A percentile compares a stretch with the other conserved stretches of the same genome.
phyloP scores from a whole-genome alignment of 2,113 vertebrate species.

The Malurus elegans region DNA sequence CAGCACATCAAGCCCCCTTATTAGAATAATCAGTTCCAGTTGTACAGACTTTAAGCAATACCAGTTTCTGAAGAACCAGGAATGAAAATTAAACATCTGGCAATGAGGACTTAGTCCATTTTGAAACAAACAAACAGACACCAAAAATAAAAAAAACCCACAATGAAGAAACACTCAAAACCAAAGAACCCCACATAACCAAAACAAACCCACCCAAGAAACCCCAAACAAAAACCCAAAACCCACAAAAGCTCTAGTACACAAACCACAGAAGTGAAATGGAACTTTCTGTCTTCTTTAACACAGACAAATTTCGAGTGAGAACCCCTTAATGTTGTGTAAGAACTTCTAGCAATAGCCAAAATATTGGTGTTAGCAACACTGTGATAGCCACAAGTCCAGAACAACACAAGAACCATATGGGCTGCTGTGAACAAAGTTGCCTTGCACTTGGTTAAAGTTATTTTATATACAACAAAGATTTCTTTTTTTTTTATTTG shows the following conservation, averaged over 20 bases:
- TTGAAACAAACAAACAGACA: not conserved
- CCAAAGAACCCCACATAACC: accelerated
- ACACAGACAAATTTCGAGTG: not conserved
- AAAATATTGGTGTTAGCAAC: not conserved
- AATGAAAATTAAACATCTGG: not conserved
- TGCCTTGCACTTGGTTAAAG: not conserved
- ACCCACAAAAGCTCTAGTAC: not conserved
- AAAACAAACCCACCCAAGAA: not conserved
- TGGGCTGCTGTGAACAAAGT: accelerated
- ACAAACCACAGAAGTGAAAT: not conserved
- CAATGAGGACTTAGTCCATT: not conserved
- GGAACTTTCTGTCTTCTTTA: not conserved
- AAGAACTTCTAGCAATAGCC: accelerated
- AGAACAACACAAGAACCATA: not conserved
- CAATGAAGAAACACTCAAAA: not conserved
- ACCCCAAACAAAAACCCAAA: not conserved
- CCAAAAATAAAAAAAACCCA: not conserved
- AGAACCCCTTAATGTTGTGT: not conserved
- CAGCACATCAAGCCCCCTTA: not conserved
- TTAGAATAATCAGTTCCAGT: not conserved
- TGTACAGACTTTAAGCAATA: not conserved
- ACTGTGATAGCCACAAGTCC: not conserved
- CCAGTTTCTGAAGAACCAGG: not conserved
- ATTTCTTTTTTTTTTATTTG: not conserved
- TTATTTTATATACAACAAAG: no score